A percentile compares a stretch with the other conserved stretches of the same genome.
These are phyloP conservation scores for Danio jaintianensis DNA, from an alignment of 2,797 vertebrate genomes.

Conservation along the genomic window DNA sequence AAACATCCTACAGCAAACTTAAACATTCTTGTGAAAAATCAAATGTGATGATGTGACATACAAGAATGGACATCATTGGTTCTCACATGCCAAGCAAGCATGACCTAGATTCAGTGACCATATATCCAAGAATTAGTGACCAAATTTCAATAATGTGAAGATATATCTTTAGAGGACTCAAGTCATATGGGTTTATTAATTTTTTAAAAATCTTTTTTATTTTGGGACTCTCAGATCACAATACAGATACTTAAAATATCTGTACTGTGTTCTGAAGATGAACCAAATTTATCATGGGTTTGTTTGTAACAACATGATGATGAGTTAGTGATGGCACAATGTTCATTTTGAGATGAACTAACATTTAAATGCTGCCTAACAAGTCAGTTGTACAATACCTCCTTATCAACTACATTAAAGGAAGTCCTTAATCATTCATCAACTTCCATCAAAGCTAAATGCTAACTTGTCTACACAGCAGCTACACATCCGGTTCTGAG, in stretches of 20 bases:
- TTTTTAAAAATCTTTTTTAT: not conserved
- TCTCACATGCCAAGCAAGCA: too few species aligned
- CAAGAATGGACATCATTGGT: too few species aligned
- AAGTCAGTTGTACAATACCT: not conserved
- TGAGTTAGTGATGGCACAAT: too few species aligned
- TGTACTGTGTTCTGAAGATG: too few species aligned
- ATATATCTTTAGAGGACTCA: too few species aligned
- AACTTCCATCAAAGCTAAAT: not conserved
- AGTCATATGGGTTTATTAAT: not conserved
- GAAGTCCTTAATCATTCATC: not conserved
- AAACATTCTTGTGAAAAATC: too few species aligned
- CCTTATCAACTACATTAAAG: not conserved
- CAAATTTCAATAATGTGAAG: too few species aligned
- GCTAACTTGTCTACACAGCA: not conserved
- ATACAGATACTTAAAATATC: not conserved
- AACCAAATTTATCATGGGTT: not conserved
- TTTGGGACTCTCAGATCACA: not conserved
- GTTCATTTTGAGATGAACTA: too few species aligned
- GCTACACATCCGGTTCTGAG: slow-evolving; percentile 49
- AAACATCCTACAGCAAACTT: too few species aligned
- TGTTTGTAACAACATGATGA: not conserved
- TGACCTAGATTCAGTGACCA: too few species aligned
- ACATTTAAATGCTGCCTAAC: not conserved
- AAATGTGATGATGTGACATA: too few species aligned
- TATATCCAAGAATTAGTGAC: too few species aligned